Conservation (phyloP, 2,113 vertebrate species). For the Macrotus californicus region DNA sequence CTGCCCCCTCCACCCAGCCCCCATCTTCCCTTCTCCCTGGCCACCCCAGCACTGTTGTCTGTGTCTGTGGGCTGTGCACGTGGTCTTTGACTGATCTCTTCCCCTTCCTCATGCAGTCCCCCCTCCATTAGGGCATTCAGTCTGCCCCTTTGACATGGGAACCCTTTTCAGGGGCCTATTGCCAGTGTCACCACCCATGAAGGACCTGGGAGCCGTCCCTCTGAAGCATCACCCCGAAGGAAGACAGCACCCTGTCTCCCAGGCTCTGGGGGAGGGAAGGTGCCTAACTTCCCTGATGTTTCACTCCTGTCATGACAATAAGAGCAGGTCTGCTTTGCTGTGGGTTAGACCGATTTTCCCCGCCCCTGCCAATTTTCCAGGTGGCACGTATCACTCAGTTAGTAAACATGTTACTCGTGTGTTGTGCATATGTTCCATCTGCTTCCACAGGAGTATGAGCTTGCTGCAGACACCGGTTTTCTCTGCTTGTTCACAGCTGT, state of each 20-base stretch:
- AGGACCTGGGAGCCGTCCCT: too few species aligned
- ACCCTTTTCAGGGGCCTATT: not conserved
- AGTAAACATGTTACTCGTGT: not conserved
- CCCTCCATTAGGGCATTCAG: not conserved
- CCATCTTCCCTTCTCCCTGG: too few species aligned
- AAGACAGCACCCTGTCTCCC: rapidly evolving
- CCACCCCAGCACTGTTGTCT: too few species aligned
- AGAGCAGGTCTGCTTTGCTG: not conserved
- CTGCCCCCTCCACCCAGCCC: too few species aligned
- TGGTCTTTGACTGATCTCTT: too few species aligned
- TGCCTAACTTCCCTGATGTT: not conserved
- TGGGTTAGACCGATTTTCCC: not conserved
- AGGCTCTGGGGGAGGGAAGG: not conserved
- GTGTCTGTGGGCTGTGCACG: too few species aligned
- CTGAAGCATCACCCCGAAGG: not conserved
- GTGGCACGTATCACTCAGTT: not conserved
- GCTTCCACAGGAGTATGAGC: not conserved
- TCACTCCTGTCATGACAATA: not conserved
- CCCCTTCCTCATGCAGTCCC: too few species aligned
- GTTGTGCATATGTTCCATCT: not conserved
- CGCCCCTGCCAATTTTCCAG: not conserved
- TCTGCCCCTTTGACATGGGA: not conserved
- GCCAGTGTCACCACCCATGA: not conserved
- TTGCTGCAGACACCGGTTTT: not conserved
- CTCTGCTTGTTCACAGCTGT: not conserved